phyloP scores from a whole-genome alignment of 1,140 invertebrate species.

The Leptoteleia sp. region DNA sequence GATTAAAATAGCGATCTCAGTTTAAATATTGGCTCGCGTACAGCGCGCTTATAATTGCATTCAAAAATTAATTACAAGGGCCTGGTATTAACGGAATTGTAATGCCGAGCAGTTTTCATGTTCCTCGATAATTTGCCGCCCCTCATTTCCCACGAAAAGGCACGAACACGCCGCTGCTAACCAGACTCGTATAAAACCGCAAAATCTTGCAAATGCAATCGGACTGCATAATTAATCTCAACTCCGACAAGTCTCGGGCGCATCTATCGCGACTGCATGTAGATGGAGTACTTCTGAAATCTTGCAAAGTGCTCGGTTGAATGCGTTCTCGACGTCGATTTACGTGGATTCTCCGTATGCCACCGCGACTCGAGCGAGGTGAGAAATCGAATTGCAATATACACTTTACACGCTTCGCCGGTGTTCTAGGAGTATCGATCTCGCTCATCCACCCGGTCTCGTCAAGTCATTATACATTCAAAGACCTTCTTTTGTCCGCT shows the following conservation, averaged over 20 bases:
- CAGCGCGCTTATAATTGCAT: slow-evolving; percentile 20
- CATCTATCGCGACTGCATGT: slow-evolving; percentile 47
- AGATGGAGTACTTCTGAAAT: slow-evolving; percentile 62
- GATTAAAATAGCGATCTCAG: slow-evolving; percentile 1
- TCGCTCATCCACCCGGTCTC: slow-evolving; percentile 37
- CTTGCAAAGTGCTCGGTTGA: slow-evolving; percentile 59
- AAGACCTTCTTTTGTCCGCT: slow-evolving; percentile 46
- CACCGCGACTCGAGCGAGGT: slow-evolving; percentile 40
- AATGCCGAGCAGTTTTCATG: slow-evolving; percentile 9
- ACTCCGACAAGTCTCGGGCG: slow-evolving; percentile 38
- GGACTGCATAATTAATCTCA: slow-evolving; percentile 63
- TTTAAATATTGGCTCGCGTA: slow-evolving; percentile 7
- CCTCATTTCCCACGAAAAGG: slow-evolving; percentile 21
- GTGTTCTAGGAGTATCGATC: slow-evolving; percentile 55
- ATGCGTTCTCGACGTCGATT: slow-evolving; percentile 57
- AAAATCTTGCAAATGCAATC: slow-evolving; percentile 56
- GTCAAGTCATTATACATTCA: slow-evolving; percentile 56
- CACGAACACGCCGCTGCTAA: slow-evolving; percentile 2
- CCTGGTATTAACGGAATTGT: slow-evolving; percentile 19
- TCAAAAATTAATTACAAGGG: slow-evolving; percentile 38
- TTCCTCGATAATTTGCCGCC: slow-evolving; percentile 27
- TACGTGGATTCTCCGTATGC: slow-evolving; percentile 47
- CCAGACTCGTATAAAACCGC: slow-evolving; percentile 34
- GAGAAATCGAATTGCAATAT: slow-evolving; percentile 65
- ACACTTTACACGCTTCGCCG: slow-evolving; percentile 55